Evolutionary conservation across 2,113 vertebrate species (phyloP).

Genomic region (Sorex fumeus): DNA sequence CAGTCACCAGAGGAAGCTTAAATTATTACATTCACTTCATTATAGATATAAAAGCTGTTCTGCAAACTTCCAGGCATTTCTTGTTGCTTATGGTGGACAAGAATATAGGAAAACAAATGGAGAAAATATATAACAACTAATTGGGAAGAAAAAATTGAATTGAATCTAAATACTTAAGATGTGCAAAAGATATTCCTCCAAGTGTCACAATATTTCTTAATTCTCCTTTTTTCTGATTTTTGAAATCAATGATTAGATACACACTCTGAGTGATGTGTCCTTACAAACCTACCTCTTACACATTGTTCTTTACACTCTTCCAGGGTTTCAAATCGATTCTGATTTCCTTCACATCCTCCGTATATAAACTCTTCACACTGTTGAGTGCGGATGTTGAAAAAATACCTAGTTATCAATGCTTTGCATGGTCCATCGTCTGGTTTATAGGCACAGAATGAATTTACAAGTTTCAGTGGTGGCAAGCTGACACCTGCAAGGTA

Average conservation of each 20-base stretch:
- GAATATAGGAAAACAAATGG: not conserved
- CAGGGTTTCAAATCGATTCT: constrained; percentile 93
- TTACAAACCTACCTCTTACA: constrained; percentile 81
- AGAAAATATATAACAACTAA: not conserved
- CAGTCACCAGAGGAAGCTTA: not conserved
- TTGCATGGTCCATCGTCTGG: constrained; percentile 92
- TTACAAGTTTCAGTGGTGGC: constrained; percentile 85
- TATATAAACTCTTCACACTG: constrained; percentile 93
- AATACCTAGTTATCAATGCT: constrained; percentile 90
- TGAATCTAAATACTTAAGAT: not conserved
- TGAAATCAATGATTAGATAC: not conserved
- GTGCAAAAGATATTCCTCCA: not conserved
- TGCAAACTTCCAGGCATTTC: not conserved
- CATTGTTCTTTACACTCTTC: constrained; percentile 92
- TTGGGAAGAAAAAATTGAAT: not conserved
- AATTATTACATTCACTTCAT: not conserved
- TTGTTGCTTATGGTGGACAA: not conserved
- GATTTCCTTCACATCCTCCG: constrained; percentile 95
- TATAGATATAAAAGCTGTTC: not conserved
- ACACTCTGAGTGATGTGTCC: no score
- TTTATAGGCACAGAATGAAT: constrained; percentile 92
- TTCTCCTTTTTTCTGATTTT: not conserved
- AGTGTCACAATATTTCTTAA: not conserved
- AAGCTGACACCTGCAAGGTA: constrained; percentile 71
- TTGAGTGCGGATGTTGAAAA: constrained; percentile 90